Percentiles rank a stretch among this genome's conserved stretches.
Conservation (phyloP, 2,888 invertebrate species). For the Pollenia angustigena region DNA sequence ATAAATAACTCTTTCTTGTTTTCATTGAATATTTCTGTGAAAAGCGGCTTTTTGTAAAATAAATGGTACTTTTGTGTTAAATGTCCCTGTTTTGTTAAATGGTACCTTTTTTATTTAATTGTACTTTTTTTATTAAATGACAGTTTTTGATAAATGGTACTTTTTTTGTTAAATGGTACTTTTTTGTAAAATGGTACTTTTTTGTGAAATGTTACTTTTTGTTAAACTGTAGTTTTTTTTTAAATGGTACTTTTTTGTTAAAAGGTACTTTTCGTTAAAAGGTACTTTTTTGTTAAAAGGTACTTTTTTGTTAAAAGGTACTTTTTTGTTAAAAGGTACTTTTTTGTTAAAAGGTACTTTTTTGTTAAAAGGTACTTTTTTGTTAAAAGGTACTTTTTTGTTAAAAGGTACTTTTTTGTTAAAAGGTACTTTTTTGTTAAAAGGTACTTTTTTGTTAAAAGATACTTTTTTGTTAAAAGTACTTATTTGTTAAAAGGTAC, state of each 20-base stretch:
- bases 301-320: not conserved
- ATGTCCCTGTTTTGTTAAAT: too few relatives aligned
- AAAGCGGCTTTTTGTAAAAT: too few relatives aligned
- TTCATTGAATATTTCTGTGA: too few relatives aligned
- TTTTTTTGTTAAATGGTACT: not conserved
- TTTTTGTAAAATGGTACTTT: not conserved
- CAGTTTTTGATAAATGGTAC: not conserved
- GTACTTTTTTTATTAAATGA: not conserved
- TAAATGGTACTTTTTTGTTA: not conserved
- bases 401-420: too few relatives aligned
- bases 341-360: not conserved
- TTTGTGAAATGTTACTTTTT: not conserved
- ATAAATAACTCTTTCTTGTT: too few relatives aligned
- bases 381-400: too few relatives aligned
- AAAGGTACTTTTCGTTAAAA: too few relatives aligned
- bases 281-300: not conserved
- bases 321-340: not conserved
- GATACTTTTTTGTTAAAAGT: too few relatives aligned
- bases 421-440: too few relatives aligned
- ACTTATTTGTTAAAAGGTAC: not conserved
- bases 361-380: too few relatives aligned
- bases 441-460: too few relatives aligned
- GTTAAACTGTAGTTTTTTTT: too few relatives aligned
- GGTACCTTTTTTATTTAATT: not conserved
- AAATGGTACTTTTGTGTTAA: not conserved